Evolutionary conservation across 2,797 vertebrate species (phyloP), one percentile per base, ranked within the genome.

Genomic region (Borostomias antarcticus): DNA sequence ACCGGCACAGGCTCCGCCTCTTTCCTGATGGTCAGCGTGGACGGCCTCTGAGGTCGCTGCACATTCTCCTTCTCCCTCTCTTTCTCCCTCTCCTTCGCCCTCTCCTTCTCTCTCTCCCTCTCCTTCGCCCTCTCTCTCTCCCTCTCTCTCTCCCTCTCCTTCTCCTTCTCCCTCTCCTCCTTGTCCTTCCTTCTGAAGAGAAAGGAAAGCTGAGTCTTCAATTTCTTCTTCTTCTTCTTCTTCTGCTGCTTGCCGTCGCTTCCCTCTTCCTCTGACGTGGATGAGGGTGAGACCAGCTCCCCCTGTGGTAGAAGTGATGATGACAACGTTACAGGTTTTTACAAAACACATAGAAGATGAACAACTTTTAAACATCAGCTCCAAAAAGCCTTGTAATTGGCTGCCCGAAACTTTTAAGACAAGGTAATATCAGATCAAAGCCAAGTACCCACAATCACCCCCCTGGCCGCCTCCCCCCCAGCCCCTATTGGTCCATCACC

Each of bases 191-290:
- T 53, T 47, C 53, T 83, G 66, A 87, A 84, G 43, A 91, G 70
- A 8, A 50, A 62, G 1, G 89, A 85, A n/a, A 92, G 50, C n/a
- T 32, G 84, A 13, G 65, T 76, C 40, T 63, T 85, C 0, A 88
- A 53, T 45, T 77, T 81, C 53, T 87, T 92, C 54, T 74, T 89
- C 57, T 73, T 70, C 37, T 75, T 86, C 63, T 82, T 85, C 15
- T 66, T 73, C 11, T 37, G 73, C 1, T 62, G 75, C 65, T 81
- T 90, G 54, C 54, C 66, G 4, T 88, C 82, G 0, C 15, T 1
- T 0, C 87, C 78, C 0, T 89, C 82, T 2, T 91, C 89, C 2
- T 89, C 88, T 29, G 89, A 90, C 0, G 86, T 80, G 0, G 85
- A 84, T 1, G 85, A 85, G 0, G 63, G 69, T 11, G 75, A 52